A percentile compares a stretch with the other conserved stretches of the same genome.
Conservation (phyloP, 2,888 invertebrate genomes). For the Chymomyza amoena region DNA sequence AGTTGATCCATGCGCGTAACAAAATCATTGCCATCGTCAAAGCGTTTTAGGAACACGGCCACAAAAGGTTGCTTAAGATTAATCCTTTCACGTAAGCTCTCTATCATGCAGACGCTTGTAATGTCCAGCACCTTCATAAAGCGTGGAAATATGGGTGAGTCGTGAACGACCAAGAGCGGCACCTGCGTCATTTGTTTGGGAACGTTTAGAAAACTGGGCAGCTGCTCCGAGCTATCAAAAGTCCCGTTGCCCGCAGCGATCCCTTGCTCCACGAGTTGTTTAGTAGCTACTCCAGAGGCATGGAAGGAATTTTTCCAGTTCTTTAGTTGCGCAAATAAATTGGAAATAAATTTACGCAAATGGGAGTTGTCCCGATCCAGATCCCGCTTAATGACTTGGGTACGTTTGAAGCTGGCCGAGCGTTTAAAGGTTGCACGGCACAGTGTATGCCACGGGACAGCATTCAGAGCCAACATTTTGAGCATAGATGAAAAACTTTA, state of each 20-base stretch:
- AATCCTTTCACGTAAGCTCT: slow-evolving; percentile 92
- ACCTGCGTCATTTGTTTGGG: slow-evolving; percentile 96
- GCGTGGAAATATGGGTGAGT: slow-evolving; percentile 96
- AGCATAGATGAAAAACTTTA: too few species aligned
- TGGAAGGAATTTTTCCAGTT: neutral
- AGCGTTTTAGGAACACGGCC: slow-evolving; percentile 94
- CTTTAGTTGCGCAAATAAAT: too few species aligned
- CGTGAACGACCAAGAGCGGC: slow-evolving; percentile 92
- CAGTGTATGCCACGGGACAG: too few species aligned
- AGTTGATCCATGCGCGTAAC: slow-evolving; percentile 89
- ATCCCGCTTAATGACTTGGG: too few species aligned
- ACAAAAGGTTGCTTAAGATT: slow-evolving; percentile 95
- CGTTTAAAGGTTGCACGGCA: too few species aligned
- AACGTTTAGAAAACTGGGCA: slow-evolving; percentile 73
- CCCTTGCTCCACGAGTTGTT: neutral
- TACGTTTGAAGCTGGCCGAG: too few species aligned
- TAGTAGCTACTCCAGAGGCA: neutral
- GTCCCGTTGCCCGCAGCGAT: too few species aligned
- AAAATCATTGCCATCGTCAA: slow-evolving; percentile 90
- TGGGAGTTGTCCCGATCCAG: too few species aligned
- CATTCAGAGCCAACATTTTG: too few species aligned
- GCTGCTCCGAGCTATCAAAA: neutral
- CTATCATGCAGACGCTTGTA: slow-evolving; percentile 89
- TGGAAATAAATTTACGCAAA: too few species aligned
- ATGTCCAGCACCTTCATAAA: slow-evolving; percentile 97